Conservation (phyloP, 1,140 invertebrate genomes). For the Pseudomyrmex pallidus region DNA sequence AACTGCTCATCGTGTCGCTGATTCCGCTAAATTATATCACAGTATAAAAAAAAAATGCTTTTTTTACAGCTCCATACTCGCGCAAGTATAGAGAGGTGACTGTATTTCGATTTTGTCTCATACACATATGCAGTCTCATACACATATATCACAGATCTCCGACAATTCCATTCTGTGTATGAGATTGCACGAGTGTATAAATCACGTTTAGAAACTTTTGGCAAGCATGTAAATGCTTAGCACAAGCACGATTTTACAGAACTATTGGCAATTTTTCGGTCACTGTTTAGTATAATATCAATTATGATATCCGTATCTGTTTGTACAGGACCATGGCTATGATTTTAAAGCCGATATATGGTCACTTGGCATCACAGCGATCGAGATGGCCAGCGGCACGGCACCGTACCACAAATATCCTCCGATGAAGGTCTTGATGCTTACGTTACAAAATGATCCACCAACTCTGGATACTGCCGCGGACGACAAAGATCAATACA, state of each 20-base stretch:
- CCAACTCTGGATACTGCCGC: slow-evolving; percentile 97
- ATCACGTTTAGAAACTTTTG: slow-evolving; percentile 2
- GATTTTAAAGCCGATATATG: slow-evolving; percentile 99
- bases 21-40: no score
- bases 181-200: background rate
- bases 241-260: slow-evolving; percentile 54
- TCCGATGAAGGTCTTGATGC: slow-evolving; percentile 99
- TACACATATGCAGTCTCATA: background rate
- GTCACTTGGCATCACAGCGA: slow-evolving; percentile 99
- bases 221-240: slow-evolving; percentile 42
- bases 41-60: background rate
- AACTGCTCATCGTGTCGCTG: no score
- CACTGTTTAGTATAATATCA: slow-evolving; percentile 48
- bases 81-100: no score
- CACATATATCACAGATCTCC: background rate
- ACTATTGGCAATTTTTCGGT: slow-evolving; percentile 16
- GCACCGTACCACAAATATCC: slow-evolving; percentile 99
- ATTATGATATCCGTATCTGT: slow-evolving; percentile 71
- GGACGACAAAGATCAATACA: slow-evolving; percentile 99
- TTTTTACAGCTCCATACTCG: no score
- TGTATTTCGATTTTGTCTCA: no score
- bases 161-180: background rate
- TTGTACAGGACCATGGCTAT: slow-evolving; percentile 96
- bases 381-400: slow-evolving; percentile 99
- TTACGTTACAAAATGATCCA: slow-evolving; percentile 99